Evolutionary conservation across 2,113 vertebrate genomes (phyloP).

Genomic region (Mirza zaza): DNA sequence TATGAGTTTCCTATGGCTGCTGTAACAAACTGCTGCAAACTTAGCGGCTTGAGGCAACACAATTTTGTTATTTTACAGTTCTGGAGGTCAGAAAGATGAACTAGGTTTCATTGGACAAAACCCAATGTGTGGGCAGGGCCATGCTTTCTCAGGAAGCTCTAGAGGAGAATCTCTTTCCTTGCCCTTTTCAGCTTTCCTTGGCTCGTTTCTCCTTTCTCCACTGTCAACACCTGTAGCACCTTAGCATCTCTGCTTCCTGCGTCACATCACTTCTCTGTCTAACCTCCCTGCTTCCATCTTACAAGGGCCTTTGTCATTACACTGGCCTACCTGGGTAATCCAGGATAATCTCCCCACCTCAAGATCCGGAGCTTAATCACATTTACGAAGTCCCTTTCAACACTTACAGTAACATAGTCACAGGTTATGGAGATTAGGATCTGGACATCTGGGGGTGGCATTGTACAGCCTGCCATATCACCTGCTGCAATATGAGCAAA

Average conservation of each 20-base stretch:
- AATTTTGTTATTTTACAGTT: neutral
- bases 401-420: neutral
- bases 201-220: neutral
- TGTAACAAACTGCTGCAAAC: neutral
- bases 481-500: neutral
- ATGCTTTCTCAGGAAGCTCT: neutral
- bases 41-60: neutral
- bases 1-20: neutral
- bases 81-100: neutral
- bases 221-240: neutral
- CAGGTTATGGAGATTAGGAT: neutral
- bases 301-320: neutral
- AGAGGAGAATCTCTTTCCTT: neutral
- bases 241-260: neutral
- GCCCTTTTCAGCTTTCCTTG: neutral
- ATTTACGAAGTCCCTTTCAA: neutral
- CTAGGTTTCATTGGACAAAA: neutral
- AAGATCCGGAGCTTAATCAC: neutral
- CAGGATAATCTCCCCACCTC: neutral
- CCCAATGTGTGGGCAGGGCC: too few species aligned
- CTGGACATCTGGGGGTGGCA: rapidly evolving
- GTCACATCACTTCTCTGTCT: neutral
- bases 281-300: neutral
- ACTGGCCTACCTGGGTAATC: neutral
- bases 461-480: neutral